phyloP scores from a whole-genome alignment of 2,797 vertebrate genomes.

The Falco cherrug region DNA sequence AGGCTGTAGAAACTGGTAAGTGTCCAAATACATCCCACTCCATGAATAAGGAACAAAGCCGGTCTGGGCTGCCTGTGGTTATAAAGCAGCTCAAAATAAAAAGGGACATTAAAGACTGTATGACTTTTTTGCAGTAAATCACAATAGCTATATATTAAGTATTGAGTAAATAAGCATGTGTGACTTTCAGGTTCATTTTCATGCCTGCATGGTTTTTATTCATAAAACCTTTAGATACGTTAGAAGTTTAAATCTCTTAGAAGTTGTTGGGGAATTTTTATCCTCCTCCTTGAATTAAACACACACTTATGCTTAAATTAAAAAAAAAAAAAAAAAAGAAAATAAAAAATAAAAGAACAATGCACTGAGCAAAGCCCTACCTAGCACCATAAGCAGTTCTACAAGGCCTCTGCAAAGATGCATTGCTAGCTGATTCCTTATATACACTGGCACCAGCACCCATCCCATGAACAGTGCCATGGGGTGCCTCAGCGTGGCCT shows the following conservation, averaged over 20 bases:
- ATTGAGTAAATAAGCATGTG: not conserved
- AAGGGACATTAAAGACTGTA: not conserved
- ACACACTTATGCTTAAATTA: not conserved
- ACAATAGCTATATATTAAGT: not conserved
- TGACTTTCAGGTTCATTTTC: not conserved
- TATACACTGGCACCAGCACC: no score
- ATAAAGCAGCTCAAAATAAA: not conserved
- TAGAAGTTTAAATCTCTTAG: not conserved
- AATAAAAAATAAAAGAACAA: not conserved
- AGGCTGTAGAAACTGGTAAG: not conserved
- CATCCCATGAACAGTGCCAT: not conserved
- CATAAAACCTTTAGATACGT: not conserved
- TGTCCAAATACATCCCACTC: not conserved
- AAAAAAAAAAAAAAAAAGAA: not conserved
- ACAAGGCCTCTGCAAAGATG: not conserved
- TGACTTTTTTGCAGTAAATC: not conserved
- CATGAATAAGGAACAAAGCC: not conserved
- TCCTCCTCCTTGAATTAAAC: not conserved
- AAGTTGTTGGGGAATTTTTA: not conserved
- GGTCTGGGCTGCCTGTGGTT: not conserved
- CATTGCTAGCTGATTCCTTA: not conserved
- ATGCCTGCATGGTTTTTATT: not conserved
- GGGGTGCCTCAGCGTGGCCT: no score
- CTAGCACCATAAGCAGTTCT: not conserved
- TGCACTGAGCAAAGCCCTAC: not conserved